phyloP scores from a whole-genome alignment of 1,140 invertebrate genomes.

The Aphaenogaster floridana region DNA sequence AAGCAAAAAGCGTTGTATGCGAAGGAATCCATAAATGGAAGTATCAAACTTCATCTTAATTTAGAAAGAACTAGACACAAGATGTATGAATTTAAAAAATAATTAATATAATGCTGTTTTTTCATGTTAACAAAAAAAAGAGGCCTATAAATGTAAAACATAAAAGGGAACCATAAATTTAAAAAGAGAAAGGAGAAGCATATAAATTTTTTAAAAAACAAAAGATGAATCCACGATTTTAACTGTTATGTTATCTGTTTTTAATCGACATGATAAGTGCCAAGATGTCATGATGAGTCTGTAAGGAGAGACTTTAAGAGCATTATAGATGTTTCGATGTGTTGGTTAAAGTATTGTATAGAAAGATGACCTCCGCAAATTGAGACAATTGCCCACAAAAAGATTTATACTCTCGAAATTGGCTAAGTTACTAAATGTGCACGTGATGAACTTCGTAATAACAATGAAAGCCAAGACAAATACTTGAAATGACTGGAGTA shows the following conservation, averaged over 20 bases:
- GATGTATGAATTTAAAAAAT: neutral
- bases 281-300: constrained; percentile 5
- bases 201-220: constrained; percentile 1
- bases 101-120: neutral
- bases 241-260: neutral
- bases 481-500: neutral
- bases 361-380: neutral
- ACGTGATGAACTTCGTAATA: neutral
- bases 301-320: neutral
- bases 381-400: constrained; percentile 9
- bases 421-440: constrained; percentile 22
- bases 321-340: neutral
- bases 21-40: neutral
- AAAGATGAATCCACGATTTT: neutral
- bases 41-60: neutral
- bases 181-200: neutral
- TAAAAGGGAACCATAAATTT: neutral
- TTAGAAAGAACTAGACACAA: neutral
- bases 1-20: neutral
- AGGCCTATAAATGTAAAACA: neutral
- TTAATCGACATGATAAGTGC: neutral
- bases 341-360: neutral
- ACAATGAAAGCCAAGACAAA: constrained; percentile 8
- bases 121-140: neutral
- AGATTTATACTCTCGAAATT: constrained; percentile 22